Evolutionary conservation across 2,113 vertebrate genomes (phyloP).

Genomic region (Hyla sarda): DNA sequence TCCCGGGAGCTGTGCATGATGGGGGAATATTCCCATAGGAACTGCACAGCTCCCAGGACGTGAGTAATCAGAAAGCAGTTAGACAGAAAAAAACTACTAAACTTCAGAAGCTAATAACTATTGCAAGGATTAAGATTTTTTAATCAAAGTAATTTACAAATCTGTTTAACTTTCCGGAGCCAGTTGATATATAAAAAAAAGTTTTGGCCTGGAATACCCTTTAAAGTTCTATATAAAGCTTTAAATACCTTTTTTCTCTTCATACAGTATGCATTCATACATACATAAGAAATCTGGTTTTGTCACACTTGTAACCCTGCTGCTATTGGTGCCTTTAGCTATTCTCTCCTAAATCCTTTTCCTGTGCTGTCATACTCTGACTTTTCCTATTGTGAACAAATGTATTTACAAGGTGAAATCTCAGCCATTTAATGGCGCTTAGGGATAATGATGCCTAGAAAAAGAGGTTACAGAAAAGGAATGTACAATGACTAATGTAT

Average conservation of each 20-base stretch:
- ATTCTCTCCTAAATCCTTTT: conserved; percentile 36
- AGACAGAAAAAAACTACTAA: no score
- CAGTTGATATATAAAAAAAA: no score
- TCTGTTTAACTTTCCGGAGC: no score
- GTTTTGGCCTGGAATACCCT: no score
- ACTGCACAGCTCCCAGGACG: no score
- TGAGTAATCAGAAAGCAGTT: no score
- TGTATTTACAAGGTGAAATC: conserved; percentile 50
- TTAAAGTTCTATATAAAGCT: not conserved
- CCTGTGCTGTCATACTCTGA: conserved; percentile 42
- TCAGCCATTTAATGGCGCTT: conserved; percentile 23
- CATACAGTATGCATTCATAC: not conserved
- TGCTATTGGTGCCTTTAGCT: conserved; percentile 23
- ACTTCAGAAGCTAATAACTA: no score
- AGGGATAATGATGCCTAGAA: conserved; percentile 34
- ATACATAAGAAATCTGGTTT: conserved; percentile 24
- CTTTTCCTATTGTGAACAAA: conserved; percentile 43
- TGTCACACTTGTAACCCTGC: conserved; percentile 33
- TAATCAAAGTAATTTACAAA: no score
- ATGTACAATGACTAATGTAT: not conserved
- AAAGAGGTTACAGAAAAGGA: conserved; percentile 6
- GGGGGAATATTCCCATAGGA: no score
- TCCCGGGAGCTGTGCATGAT: no score
- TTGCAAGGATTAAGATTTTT: no score
- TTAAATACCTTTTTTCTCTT: not conserved